These are phyloP conservation scores for Nowickia ferox DNA, from an alignment of 2,888 invertebrate species.

Conservation along the genomic window DNA sequence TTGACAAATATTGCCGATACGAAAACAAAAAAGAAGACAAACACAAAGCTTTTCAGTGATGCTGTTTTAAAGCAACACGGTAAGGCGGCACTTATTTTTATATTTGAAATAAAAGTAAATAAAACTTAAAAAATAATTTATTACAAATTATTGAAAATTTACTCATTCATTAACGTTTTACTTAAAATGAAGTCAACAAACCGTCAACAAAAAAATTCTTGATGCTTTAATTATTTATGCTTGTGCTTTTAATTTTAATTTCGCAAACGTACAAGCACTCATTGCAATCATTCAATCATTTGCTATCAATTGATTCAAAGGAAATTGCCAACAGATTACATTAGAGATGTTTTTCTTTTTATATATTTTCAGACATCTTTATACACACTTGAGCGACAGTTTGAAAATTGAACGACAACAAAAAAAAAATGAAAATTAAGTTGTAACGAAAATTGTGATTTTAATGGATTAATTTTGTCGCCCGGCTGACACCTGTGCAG, in stretches of 20 bases:
- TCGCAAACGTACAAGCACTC: neutral
- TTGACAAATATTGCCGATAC: neutral
- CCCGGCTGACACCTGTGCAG: slow-evolving; percentile 34
- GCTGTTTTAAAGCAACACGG: neutral
- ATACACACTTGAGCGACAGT: slow-evolving; percentile 9
- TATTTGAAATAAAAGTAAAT: slow-evolving; percentile 3
- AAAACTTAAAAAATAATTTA: neutral
- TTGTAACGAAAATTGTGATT: slow-evolving; percentile 30
- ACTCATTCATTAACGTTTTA: neutral
- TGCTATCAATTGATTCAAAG: slow-evolving; percentile 47
- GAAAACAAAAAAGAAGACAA: neutral
- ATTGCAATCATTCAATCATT: slow-evolving; percentile 42
- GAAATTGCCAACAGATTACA: slow-evolving; percentile 58
- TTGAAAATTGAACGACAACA: neutral
- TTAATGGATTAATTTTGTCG: slow-evolving; percentile 41
- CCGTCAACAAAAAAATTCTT: neutral
- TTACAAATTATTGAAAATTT: neutral
- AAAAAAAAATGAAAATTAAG: neutral
- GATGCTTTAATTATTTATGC: neutral
- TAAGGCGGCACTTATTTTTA: neutral
- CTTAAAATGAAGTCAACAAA: slow-evolving; percentile 4
- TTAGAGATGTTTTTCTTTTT: slow-evolving; percentile 18
- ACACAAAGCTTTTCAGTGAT: neutral
- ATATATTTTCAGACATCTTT: neutral
- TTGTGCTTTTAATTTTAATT: neutral